A percentile compares a stretch with the other conserved stretches of the same genome.
Evolutionary conservation across 2,113 vertebrate genomes (phyloP).

Genomic region (Dicaeum eximium): DNA sequence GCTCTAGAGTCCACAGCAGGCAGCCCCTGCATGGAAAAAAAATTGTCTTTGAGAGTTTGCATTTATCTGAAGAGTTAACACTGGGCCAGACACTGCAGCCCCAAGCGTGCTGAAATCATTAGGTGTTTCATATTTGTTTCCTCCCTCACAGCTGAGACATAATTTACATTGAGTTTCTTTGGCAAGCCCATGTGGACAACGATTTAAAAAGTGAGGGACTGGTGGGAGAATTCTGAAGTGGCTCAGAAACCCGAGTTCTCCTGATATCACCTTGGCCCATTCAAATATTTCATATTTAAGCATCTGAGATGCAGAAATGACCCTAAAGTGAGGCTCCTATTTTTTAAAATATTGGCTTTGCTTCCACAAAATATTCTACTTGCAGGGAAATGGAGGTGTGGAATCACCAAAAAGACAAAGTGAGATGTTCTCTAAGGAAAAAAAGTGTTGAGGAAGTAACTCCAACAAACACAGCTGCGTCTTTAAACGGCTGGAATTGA

Average conservation of each 20-base stretch:
- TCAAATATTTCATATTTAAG: not conserved
- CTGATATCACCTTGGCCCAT: not conserved
- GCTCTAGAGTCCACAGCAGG: not conserved
- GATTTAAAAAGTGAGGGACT: not conserved
- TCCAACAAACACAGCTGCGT: not conserved
- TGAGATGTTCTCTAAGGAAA: not conserved
- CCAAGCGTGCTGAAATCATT: not conserved
- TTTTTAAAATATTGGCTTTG: not conserved
- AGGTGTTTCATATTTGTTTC: slow-evolving; percentile 34
- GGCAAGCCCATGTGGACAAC: not conserved
- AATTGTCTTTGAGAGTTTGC: not conserved
- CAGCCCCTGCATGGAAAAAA: not conserved
- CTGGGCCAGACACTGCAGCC: not conserved
- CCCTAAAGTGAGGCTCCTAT: not conserved
- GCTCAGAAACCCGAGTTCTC: not conserved
- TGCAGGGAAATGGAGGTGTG: not conserved
- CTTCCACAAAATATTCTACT: not conserved
- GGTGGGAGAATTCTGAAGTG: not conserved
- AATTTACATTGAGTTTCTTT: not conserved
- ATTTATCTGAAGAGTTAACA: not conserved
- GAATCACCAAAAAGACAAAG: not conserved
- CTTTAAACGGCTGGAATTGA: not conserved
- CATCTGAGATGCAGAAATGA: not conserved
- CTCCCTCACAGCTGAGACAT: not conserved
- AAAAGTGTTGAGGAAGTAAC: not conserved